Percentiles rank a stretch among this genome's conserved stretches.
These are phyloP conservation scores for Egretta garzetta DNA, from an alignment of 2,113 vertebrate genomes.

Conservation along the genomic window DNA sequence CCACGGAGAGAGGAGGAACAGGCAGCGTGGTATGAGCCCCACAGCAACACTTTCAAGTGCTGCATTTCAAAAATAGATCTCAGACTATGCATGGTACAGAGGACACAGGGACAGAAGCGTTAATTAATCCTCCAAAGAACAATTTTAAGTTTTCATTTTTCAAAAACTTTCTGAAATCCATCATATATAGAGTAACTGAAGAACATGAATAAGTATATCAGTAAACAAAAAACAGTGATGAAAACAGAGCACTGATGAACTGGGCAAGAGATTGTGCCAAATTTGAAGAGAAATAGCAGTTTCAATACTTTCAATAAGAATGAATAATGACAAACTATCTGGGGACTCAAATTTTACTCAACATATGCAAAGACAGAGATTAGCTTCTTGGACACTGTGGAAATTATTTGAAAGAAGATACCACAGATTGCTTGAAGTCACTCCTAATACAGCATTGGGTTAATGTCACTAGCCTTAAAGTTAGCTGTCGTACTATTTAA, in stretches of 20 bases:
- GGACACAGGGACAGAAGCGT: background rate
- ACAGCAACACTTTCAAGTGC: slow-evolving; percentile 26
- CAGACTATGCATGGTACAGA: background rate
- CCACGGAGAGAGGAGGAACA: background rate
- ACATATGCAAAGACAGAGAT: background rate
- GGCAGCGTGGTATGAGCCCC: background rate
- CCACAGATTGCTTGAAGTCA: background rate
- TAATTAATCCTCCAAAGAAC: background rate
- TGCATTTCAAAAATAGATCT: slow-evolving; percentile 4
- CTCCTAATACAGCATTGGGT: background rate
- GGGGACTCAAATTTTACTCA: background rate
- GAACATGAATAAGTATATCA: background rate
- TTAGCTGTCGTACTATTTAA: background rate
- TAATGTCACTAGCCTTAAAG: background rate
- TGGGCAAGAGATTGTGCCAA: background rate
- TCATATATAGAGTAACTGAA: background rate
- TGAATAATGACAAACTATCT: background rate
- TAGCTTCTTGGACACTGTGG: background rate
- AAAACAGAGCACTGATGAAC: background rate
- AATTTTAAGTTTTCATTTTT: background rate
- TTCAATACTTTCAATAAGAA: background rate
- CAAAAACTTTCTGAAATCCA: background rate
- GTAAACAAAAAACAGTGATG: background rate
- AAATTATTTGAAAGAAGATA: background rate
- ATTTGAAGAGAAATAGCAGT: background rate